Percentiles rank a stretch among this genome's conserved stretches.
These are phyloP conservation scores for Todus mexicanus DNA, from an alignment of 2,797 vertebrate genomes.

Conservation along the genomic window DNA sequence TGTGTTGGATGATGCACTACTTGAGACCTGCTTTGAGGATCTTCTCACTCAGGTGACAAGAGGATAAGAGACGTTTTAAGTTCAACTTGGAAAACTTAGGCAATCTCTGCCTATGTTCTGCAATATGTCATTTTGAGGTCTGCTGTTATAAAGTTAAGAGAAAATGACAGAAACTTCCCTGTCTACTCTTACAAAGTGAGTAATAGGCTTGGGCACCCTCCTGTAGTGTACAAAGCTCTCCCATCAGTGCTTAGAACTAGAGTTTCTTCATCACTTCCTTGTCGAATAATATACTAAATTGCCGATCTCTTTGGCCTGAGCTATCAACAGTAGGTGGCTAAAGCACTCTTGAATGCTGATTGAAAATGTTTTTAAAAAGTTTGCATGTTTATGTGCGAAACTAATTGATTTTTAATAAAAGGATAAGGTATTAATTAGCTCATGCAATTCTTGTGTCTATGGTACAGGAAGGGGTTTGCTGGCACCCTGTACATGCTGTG, in stretches of 20 bases:
- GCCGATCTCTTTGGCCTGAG: neutral
- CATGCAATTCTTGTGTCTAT: fast-evolving
- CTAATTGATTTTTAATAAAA: neutral
- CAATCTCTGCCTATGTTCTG: neutral
- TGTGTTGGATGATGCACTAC: neutral
- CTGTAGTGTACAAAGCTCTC: neutral
- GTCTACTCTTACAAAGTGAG: neutral
- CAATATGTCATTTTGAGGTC: neutral
- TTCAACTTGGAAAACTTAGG: neutral
- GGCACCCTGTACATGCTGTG: neutral
- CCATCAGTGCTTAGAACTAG: neutral
- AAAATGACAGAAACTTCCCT: neutral
- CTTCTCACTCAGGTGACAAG: neutral
- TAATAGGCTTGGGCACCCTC: neutral
- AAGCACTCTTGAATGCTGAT: neutral
- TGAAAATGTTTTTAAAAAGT: neutral
- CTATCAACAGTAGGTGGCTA: neutral
- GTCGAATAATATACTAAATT: neutral
- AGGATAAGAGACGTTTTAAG: neutral
- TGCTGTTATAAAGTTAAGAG: neutral
- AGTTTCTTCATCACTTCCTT: neutral
- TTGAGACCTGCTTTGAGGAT: neutral
- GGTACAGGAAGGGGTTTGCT: neutral
- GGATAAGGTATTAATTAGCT: neutral
- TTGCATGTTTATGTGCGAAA: neutral